phyloP scores from a whole-genome alignment of 2,888 invertebrate genomes.

The Tipula confusa region DNA sequence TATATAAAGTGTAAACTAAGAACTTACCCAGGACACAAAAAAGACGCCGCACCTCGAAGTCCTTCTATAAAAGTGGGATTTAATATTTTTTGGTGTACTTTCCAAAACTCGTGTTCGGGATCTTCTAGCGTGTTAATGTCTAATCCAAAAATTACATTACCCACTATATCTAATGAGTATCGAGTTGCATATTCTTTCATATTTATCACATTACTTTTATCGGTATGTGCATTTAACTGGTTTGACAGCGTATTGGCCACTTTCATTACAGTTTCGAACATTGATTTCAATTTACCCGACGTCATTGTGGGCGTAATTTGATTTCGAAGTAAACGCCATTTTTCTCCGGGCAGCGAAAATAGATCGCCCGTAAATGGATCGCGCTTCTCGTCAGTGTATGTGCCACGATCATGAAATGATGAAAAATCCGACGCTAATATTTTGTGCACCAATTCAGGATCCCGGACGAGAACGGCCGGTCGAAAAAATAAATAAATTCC shows the following conservation, averaged over 20 bases:
- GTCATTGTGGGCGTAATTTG: slow-evolving; percentile 65
- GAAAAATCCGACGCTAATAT: slow-evolving; percentile 60
- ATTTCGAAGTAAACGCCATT: slow-evolving; percentile 60
- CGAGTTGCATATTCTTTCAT: slow-evolving; percentile 43
- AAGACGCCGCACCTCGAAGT: slow-evolving; percentile 38
- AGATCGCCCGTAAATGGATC: slow-evolving; percentile 60
- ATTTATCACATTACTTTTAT: slow-evolving; percentile 50
- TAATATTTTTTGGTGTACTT: slow-evolving; percentile 37
- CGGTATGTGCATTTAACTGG: slow-evolving; percentile 45
- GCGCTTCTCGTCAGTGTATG: slow-evolving; percentile 57
- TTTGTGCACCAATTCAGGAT: slow-evolving; percentile 58
- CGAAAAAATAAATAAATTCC: slow-evolving; percentile 61
- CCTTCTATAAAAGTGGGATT: slow-evolving; percentile 32
- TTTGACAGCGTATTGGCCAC: slow-evolving; percentile 54
- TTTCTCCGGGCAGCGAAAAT: slow-evolving; percentile 55
- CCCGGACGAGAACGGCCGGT: slow-evolving; percentile 58
- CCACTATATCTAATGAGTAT: slow-evolving; percentile 51
- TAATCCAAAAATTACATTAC: slow-evolving; percentile 51
- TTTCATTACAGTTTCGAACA: slow-evolving; percentile 58
- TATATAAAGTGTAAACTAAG: not conserved
- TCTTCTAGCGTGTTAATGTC: slow-evolving; percentile 48
- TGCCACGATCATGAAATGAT: slow-evolving; percentile 62
- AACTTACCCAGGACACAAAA: slow-evolving; percentile 44
- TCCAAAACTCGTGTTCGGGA: slow-evolving; percentile 45
- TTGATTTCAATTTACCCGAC: slow-evolving; percentile 61